Evolutionary conservation across 1,140 invertebrate species (phyloP).

Genomic region (Eumeta japonica): DNA sequence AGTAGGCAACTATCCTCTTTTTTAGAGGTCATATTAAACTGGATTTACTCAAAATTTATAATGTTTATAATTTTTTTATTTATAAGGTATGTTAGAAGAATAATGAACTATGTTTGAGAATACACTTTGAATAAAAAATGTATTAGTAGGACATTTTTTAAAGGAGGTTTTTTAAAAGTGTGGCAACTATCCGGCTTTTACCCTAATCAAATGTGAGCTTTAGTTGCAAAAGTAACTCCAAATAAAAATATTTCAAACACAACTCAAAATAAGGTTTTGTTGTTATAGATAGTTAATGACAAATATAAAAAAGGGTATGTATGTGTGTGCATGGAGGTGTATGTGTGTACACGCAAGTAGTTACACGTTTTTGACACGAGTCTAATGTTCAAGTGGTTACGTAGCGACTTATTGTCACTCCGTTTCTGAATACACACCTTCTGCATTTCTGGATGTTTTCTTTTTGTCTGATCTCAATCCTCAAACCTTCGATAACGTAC

Average conservation of each 20-base stretch:
- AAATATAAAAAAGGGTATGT: too few species aligned
- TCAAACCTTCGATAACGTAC: too few species aligned
- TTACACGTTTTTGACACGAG: too few species aligned
- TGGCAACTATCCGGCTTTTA: conserved; percentile 11
- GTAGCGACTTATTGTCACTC: too few species aligned
- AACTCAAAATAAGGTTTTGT: too few species aligned
- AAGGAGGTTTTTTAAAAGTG: conserved; percentile 9
- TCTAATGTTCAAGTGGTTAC: too few species aligned
- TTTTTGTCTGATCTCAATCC: too few species aligned
- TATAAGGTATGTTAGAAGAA: conserved; percentile 2
- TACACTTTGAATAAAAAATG: conserved; percentile 8
- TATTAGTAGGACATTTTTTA: conserved; percentile 1
- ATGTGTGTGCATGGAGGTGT: too few species aligned
- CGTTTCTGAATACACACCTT: too few species aligned
- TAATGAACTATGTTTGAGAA: conserved; percentile 8
- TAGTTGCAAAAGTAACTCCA: neutral
- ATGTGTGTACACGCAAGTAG: too few species aligned
- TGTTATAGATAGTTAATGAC: too few species aligned
- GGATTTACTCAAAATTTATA: conserved; percentile 14
- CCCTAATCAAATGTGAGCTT: neutral
- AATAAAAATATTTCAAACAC: conserved; percentile 1
- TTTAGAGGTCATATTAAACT: conserved; percentile 17
- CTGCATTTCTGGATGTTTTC: too few species aligned
- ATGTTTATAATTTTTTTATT: conserved; percentile 8
- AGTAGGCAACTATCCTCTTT: conserved; percentile 21